phyloP scores from a whole-genome alignment of 2,797 vertebrate genomes.

The Muscicapa striata region DNA sequence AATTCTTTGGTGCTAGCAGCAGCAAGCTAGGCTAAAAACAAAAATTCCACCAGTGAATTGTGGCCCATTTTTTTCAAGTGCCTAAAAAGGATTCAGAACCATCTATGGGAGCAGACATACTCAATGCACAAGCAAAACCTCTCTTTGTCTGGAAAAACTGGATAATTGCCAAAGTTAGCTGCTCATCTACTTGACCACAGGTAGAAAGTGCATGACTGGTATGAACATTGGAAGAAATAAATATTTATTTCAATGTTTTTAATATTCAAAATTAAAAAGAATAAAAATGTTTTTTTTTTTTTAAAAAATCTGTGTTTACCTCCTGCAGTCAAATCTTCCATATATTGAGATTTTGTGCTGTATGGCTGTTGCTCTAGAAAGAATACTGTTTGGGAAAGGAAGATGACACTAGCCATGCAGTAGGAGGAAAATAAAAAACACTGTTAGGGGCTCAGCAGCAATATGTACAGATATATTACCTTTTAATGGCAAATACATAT shows the following conservation, averaged over 20 bases:
- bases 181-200: not conserved
- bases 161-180: not conserved
- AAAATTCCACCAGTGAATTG: not conserved
- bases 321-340: not conserved
- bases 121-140: not conserved
- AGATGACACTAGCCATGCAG: not conserved
- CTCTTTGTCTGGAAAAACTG: not conserved
- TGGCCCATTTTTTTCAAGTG: not conserved
- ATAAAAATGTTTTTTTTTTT: not conserved
- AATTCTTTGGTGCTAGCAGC: not conserved
- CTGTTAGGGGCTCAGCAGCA: constrained; percentile 2
- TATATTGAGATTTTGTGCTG: not conserved
- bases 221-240: not conserved
- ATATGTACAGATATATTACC: not conserved
- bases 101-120: not conserved
- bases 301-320: not conserved
- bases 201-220: not conserved
- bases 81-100: not conserved
- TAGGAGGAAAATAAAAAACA: not conserved
- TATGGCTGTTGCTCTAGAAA: not conserved
- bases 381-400: not conserved
- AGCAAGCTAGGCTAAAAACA: not conserved
- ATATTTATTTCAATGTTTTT: not conserved
- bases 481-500: constrained; percentile 32
- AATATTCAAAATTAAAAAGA: not conserved